These are phyloP conservation scores for Stramonita haemastoma DNA, from an alignment of 2,888 invertebrate species.

Conservation along the genomic window DNA sequence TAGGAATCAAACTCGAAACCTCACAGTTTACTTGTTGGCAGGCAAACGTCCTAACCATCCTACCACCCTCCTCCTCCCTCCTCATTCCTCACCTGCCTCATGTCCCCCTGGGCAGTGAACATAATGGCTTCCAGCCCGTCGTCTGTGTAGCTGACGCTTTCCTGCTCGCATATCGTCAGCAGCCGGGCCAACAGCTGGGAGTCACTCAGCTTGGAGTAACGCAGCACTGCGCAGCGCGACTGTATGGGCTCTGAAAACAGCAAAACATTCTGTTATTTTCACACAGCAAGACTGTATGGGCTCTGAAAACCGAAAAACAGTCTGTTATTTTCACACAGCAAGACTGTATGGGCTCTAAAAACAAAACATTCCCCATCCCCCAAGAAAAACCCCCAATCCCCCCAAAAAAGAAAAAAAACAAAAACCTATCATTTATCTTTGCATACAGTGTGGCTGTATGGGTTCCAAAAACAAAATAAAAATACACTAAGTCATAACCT, in stretches of 20 bases:
- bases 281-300: not conserved
- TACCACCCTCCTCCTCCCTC: too few relatives aligned
- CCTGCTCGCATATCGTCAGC: conserved; percentile 86
- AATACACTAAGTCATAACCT: too few relatives aligned
- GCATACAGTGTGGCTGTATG: not conserved
- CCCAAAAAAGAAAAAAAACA: too few relatives aligned
- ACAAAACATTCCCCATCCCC: not conserved
- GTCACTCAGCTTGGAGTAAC: conserved; percentile 93
- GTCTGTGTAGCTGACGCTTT: conserved; percentile 88
- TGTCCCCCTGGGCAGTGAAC: conserved; percentile 98
- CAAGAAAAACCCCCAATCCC: too few relatives aligned
- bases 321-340: not conserved
- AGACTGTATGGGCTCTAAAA: not conserved
- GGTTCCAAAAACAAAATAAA: not conserved
- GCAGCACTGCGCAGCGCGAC: conserved; percentile 96
- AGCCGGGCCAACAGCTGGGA: conserved; percentile 91
- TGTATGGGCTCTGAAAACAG: conserved; percentile 91
- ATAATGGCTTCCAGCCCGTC: conserved; percentile 97
- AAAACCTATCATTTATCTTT: not conserved
- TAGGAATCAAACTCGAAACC: too few relatives aligned
- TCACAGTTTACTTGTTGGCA: too few relatives aligned
- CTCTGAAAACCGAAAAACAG: not conserved
- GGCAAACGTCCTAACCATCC: too few relatives aligned
- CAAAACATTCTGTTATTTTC: not conserved
- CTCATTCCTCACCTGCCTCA: conserved; percentile 90